phyloP scores from a whole-genome alignment of 2,113 vertebrate genomes.

The Picathartes gymnocephalus region DNA sequence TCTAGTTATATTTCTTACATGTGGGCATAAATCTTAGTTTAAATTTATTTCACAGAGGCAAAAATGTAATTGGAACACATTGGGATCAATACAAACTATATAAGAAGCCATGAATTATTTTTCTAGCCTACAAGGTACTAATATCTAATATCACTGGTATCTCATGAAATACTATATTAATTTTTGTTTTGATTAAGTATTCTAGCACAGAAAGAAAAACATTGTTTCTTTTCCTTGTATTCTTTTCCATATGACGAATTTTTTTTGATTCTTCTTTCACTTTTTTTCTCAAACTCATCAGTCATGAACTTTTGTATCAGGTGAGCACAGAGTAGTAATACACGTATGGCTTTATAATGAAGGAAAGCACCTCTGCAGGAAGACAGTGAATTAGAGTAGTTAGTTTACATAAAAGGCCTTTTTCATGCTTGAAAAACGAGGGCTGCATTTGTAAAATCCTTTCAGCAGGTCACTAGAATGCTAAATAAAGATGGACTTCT shows the following conservation, averaged over 20 bases:
- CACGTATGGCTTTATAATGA: background rate
- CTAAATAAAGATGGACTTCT: background rate
- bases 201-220: background rate
- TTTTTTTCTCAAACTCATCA: background rate
- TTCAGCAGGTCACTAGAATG: background rate
- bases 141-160: conserved; percentile 9
- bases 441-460: conserved; percentile 4
- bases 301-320: background rate
- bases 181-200: conserved; percentile 28
- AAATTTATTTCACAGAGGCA: conserved; percentile 45
- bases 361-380: background rate
- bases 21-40: conserved; percentile 39
- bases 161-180: background rate
- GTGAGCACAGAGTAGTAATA: background rate
- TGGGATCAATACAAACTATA: conserved; percentile 29
- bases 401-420: background rate
- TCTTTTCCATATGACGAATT: background rate
- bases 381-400: background rate
- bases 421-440: background rate
- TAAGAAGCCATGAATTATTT: conserved; percentile 32
- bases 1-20: background rate
- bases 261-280: conserved; percentile 19
- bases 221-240: background rate
- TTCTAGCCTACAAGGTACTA: conserved; percentile 9
- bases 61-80: conserved; percentile 47